Evolutionary conservation across 2,888 invertebrate species (phyloP), one percentile per base, ranked within the genome.

Genomic region (Lepidocyrtoides sp.): DNA sequence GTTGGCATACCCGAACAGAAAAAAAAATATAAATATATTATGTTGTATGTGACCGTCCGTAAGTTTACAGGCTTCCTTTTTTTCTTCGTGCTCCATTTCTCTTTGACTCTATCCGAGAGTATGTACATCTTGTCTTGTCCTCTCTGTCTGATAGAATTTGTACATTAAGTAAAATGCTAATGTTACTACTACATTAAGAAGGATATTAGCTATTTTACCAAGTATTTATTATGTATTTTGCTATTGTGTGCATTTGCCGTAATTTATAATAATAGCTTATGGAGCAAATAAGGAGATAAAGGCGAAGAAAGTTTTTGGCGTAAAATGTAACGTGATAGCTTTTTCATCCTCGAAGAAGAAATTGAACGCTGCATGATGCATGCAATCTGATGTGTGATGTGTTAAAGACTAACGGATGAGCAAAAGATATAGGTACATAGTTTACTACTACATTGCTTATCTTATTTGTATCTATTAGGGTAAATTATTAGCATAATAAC

Each of bases 391-490:
- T 41, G 79, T 41, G 79, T 41, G 54, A 17, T 32, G 26, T 72
- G 29, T 23, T 51, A 14, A 1, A 48, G n/a, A n/a, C 12, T 8
- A 10, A 63, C 7, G 48, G 29, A 36, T 36, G 36, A 36, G 2
- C n/a, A n/a, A n/a, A n/a, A n/a, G n/a, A n/a, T n/a, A n/a, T n/a
- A n/a, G 60, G 32, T 12, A 36, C 3, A 36, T 8, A 54, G 17
- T 20, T 10, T 82, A 32, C 72, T 36, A 29, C 32, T 51, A n/a
- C 26, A 51, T 14, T 85, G 32, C 41, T 41, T 48, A 36, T 87
- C 63, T 72, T 87, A 87, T 87, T 87, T 87, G 87, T 87, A 87
- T 87, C 79, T 87, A 87, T 87, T 87, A 87, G 51, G 77, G 60
- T 36, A 86, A 86, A 77, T 86, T 77, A 77, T 77, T 86, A 51